These are phyloP conservation scores for Lasiurus borealis DNA, from an alignment of 2,113 vertebrate genomes.

Conservation along the genomic window DNA sequence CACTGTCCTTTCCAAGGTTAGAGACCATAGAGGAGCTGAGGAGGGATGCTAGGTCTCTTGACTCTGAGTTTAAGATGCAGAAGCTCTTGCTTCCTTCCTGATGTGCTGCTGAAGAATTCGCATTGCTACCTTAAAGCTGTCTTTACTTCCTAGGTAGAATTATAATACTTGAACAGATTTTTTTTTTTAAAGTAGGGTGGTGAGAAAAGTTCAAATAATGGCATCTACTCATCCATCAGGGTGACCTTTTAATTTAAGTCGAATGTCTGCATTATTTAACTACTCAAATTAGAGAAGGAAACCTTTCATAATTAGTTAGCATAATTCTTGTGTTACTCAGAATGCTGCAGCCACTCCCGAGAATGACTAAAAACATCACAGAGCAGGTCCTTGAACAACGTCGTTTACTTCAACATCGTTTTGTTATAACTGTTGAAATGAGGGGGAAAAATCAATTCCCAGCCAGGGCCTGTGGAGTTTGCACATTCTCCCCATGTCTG, in stretches of 20 bases:
- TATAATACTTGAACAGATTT: background rate
- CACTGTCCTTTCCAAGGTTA: background rate
- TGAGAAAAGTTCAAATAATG: slow-evolving; percentile 44
- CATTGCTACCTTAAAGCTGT: background rate
- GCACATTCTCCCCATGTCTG: background rate
- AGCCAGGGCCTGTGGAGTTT: background rate
- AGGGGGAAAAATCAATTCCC: background rate
- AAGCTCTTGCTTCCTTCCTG: background rate
- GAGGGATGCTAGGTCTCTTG: background rate
- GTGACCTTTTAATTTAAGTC: background rate
- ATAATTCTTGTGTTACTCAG: background rate
- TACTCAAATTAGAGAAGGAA: slow-evolving; percentile 20
- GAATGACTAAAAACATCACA: slow-evolving; percentile 48
- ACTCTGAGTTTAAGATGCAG: background rate
- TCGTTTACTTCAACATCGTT: background rate
- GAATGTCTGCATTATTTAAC: background rate
- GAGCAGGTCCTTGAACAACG: background rate
- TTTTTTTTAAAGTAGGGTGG: background rate
- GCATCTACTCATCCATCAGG: background rate
- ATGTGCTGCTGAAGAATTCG: background rate
- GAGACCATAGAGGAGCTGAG: background rate
- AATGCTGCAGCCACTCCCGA: background rate
- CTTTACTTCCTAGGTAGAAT: slow-evolving; percentile 24
- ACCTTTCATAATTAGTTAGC: slow-evolving; percentile 9
- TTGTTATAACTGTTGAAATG: background rate